Base-by-base conservation (phyloP, 37 sponge, comb jelly and placozoan genomes). In the Amphimedon queenslandica region DNA sequence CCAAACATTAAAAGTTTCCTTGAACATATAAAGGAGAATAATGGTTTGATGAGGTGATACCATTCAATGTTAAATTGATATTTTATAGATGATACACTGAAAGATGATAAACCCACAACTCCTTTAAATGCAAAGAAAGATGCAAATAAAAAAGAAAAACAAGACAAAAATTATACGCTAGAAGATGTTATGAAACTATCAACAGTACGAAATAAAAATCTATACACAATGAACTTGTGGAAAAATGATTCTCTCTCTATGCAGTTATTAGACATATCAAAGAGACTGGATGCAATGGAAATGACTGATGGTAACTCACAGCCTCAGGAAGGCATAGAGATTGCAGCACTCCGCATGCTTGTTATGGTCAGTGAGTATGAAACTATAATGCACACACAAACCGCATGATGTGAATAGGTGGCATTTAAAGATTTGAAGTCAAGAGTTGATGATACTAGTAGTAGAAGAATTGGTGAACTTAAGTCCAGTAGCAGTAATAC, bases 241-340 rank as follows among this genome's bases (percentile, higher is more conserved):
- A 65, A 2, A 23, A 65, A 10, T 72, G 58, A 34, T 4, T 16
- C 10, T 10, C 37, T 66, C 16, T 21, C 4, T 33, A 55, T 74
- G 16, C 77, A 83, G 84, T 72, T 83, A 34, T 37, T 83, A 34
- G 84, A 83, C 20, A 28, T 83, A 28, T 66, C 63, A 18, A 70
- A 63, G 0, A 63, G 84, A 39, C 34, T 83, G 67, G 84, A 83
- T 77, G 84, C 72, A 0, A 64, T 55, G 24, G 71, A 69, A 35
- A n/a, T n/a, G n/a, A 55, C 55, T 18, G 13, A 47, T 47, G 13
- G 13, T 18, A 47, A 47, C 13, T 47, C 53, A 47, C 13, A 47
- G 13, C 53, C 53, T 47, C 8, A 18, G 53, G 13, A 47, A 47
- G 53, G 13, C 13, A 47, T 13, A 47, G 53, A 47, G 13, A 13